Evolutionary conservation across 1,140 invertebrate genomes (phyloP), one percentile per base, ranked within the genome.

Genomic region (Drosophila miranda): DNA sequence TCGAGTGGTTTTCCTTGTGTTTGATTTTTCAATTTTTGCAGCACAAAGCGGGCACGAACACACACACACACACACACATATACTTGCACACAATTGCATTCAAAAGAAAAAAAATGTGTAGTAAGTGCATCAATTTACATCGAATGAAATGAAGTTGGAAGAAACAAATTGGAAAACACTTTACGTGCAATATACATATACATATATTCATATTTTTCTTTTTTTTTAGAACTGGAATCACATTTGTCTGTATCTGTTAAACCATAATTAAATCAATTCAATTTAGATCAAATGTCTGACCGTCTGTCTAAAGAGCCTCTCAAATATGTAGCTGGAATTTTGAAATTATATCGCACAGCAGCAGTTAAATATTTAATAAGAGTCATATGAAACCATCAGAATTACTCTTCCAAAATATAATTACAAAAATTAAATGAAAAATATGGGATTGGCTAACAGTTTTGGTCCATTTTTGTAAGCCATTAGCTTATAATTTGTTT

Each of bases 1-100:
- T 78, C 67, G 53, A 87, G 82, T 87, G 82, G 82, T 87, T 87
- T 87, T 87, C 82, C 82, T 87, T 87, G 82, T 87, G 63, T 87
- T 87, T 87, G 75, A 87, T 87, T 87, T 86, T 86, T 72, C 62
- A 75, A 86, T 78, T 84, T 77, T 86, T 79, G 54, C 63, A 75
- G 58, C 60, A 71, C 62, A 86, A 80, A 82, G 71, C 58, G 69
- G 50, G 50, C 63, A 50, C 58, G 53, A 41, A 70, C 41, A 52
- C 54, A 30, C 19, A 64, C 50, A 0, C 51, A 46, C 42, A 30
- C 16, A 38, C 21, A 48, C 34, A 48, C 11, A 41, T 11, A 16
- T 3, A 58, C 28, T 38, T 30, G 16, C 50, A 49, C 51, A 45
- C 14, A 45, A 44, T 57, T 57, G 54, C 34, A 38, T 38, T 57